Evolutionary conservation across 2,888 invertebrate species (phyloP).

Genomic region (Noctua comes): DNA sequence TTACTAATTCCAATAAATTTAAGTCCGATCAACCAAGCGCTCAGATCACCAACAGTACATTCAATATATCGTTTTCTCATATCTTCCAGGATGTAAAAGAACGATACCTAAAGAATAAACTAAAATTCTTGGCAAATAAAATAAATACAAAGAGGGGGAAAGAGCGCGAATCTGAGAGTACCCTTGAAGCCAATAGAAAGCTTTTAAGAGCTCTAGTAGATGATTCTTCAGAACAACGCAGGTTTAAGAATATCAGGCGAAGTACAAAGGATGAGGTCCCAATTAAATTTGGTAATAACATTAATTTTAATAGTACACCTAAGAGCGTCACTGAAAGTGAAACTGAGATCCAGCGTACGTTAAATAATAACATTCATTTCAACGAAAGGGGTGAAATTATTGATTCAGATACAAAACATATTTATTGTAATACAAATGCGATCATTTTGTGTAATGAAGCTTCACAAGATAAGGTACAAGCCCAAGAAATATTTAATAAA

Average conservation of each 20-base stretch:
- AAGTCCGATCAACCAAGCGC: background rate
- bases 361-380: background rate
- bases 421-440: background rate
- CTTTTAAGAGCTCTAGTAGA: background rate
- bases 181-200: background rate
- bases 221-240: background rate
- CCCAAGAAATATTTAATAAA: background rate
- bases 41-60: background rate
- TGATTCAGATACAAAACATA: background rate
- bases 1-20: background rate
- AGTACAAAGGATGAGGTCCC: background rate
- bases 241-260: conserved; percentile 1
- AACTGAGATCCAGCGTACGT: background rate
- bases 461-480: background rate
- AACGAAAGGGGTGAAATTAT: background rate
- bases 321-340: background rate
- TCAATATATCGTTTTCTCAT: background rate
- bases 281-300: background rate
- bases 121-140: conserved; percentile 3
- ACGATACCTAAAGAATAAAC: background rate
- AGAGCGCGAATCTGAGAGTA: background rate
- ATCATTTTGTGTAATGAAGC: background rate
- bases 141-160: background rate
- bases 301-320: background rate
- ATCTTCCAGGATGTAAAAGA: background rate